Percentiles rank a stretch among this genome's conserved stretches.
Evolutionary conservation across 2,888 invertebrate species (phyloP).

Genomic region (Cataglyphis livida): DNA sequence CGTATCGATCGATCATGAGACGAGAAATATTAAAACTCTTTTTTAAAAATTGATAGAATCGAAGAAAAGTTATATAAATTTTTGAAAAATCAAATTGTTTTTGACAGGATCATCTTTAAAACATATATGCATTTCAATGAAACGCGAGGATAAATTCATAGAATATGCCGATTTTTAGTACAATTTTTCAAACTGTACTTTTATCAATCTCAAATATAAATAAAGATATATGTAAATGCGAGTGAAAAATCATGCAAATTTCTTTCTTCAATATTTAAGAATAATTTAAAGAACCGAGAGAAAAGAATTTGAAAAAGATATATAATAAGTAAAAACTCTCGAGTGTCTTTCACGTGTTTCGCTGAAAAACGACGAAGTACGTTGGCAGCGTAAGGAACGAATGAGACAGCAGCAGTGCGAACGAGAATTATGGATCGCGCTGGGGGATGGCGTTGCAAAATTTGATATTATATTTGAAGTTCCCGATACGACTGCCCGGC

Average conservation of each 20-base stretch:
- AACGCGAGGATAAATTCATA: not conserved
- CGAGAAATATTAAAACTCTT: constrained; percentile 20
- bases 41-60: constrained; percentile 10
- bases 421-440: constrained; percentile 40
- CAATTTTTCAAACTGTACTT: not conserved
- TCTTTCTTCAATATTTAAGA: not conserved
- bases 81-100: not conserved
- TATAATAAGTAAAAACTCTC: constrained; percentile 1
- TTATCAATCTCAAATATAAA: not conserved
- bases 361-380: not conserved
- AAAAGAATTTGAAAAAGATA: not conserved
- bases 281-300: not conserved
- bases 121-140: not conserved
- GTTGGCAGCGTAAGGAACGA: constrained; percentile 21
- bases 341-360: constrained; percentile 15
- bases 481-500: not conserved
- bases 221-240: not conserved
- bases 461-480: constrained; percentile 55
- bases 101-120: constrained; percentile 6
- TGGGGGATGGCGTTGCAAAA: constrained; percentile 25
- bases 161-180: not conserved
- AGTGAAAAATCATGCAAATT: constrained; percentile 3
- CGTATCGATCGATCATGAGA: constrained; percentile 14
- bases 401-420: constrained; percentile 29
- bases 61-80: constrained; percentile 3